Conservation (phyloP, 2,113 vertebrate genomes). For the Leucosticte australis region DNA sequence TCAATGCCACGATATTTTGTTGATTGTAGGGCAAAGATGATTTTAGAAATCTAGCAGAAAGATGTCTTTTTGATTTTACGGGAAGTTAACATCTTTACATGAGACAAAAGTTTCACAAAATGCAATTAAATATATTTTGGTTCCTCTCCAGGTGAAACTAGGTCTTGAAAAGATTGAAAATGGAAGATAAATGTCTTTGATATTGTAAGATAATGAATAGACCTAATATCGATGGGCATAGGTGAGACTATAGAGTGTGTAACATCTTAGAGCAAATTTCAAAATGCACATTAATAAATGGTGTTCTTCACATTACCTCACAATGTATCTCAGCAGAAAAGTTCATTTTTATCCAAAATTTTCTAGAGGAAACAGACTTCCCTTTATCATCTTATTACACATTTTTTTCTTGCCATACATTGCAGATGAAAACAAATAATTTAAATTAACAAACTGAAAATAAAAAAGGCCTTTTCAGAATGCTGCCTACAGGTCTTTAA, state of each 20-base stretch:
- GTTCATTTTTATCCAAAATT: neutral
- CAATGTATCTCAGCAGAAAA: neutral
- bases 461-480: neutral
- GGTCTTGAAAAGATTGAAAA: neutral
- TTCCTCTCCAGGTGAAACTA: neutral
- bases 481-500: slow-evolving; percentile 29
- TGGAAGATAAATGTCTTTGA: neutral
- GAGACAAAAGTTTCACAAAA: neutral
- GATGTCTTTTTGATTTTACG: neutral
- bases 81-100: neutral
- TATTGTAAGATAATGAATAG: neutral
- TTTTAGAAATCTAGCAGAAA: neutral
- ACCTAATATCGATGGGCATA: neutral
- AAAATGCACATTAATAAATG: neutral
- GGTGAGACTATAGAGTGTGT: neutral
- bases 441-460: slow-evolving; percentile 66
- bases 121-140: neutral
- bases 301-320: neutral
- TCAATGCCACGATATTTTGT: neutral
- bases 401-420: neutral
- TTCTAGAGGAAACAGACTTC: neutral
- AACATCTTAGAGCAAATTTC: neutral
- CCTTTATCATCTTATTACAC: neutral
- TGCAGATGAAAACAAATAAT: slow-evolving; percentile 62
- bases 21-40: neutral